Conservation (phyloP, 2,888 invertebrate species). For the Orchesellides sinensis region DNA sequence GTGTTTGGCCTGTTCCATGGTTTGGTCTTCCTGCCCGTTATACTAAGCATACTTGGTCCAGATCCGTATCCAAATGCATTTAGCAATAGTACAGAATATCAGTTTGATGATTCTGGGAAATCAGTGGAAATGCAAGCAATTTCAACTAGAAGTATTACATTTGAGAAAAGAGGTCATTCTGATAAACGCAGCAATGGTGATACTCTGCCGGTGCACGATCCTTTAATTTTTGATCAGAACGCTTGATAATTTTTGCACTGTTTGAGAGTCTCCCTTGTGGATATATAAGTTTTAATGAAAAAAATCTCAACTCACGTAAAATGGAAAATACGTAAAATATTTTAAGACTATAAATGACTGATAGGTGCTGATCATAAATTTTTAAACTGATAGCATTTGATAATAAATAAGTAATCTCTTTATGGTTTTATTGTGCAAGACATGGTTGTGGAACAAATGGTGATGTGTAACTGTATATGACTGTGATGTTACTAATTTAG, state of each 20-base stretch:
- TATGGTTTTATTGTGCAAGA: too few species aligned
- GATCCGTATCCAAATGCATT: constrained; percentile 77
- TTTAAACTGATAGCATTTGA: constrained; percentile 16
- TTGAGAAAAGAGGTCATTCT: constrained; percentile 11
- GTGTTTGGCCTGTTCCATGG: constrained; percentile 89
- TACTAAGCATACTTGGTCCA: constrained; percentile 86
- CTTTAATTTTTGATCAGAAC: constrained; percentile 27
- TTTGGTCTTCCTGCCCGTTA: constrained; percentile 84
- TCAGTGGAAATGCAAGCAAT: constrained; percentile 47
- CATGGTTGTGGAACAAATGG: constrained; percentile 5
- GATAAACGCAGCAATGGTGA: neutral
- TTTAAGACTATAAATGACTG: too few species aligned
- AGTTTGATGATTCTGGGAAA: constrained; percentile 48
- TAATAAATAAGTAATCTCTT: too few species aligned
- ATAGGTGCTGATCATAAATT: constrained; percentile 32
- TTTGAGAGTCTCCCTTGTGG: neutral
- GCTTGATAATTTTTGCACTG: neutral
- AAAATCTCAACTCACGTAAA: too few species aligned
- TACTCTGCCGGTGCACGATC: constrained; percentile 28
- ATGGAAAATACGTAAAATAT: too few species aligned
- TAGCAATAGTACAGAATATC: constrained; percentile 10
- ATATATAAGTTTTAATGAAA: too few species aligned
- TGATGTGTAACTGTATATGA: neutral
- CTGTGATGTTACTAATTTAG: too few species aligned
- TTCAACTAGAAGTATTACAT: constrained; percentile 42